Conservation (phyloP, 2,888 invertebrate species). For the Chalcosyrphus nemorum region DNA sequence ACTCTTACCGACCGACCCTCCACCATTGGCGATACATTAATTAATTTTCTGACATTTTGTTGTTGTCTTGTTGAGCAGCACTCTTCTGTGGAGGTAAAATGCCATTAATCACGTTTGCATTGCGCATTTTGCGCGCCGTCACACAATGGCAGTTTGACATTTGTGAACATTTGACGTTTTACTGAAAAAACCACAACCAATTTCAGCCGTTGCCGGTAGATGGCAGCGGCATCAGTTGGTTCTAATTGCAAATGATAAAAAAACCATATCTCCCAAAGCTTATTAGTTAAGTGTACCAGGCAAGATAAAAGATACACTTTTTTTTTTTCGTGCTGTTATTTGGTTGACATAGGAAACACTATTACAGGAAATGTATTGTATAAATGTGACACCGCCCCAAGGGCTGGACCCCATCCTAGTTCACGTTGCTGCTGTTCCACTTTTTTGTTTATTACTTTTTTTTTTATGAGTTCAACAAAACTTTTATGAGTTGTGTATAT, state of each 20-base stretch:
- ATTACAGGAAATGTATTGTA: slow-evolving; percentile 67
- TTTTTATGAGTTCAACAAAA: slow-evolving; percentile 74
- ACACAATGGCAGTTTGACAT: slow-evolving; percentile 41
- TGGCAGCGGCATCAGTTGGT: slow-evolving; percentile 41
- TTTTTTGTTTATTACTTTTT: slow-evolving; percentile 69
- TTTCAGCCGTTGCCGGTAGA: slow-evolving; percentile 38
- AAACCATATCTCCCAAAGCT: slow-evolving; percentile 15
- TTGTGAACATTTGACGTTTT: slow-evolving; percentile 47
- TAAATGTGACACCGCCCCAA: slow-evolving; percentile 64
- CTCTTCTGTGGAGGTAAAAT: slow-evolving; percentile 19
- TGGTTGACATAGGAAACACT: slow-evolving; percentile 55
- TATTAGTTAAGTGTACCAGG: slow-evolving; percentile 59
- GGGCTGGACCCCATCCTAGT: slow-evolving; percentile 52
- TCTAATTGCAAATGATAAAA: slow-evolving; percentile 42
- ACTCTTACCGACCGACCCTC: slow-evolving; percentile 14
- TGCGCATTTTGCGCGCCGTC: slow-evolving; percentile 3
- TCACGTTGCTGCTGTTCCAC: slow-evolving; percentile 30
- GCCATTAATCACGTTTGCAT: slow-evolving; percentile 63
- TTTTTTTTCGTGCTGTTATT: slow-evolving; percentile 17
- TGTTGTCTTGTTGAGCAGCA: slow-evolving; percentile 26
- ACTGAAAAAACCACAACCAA: slow-evolving; percentile 55
- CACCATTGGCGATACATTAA: slow-evolving; percentile 47
- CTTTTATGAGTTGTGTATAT: slow-evolving; percentile 69
- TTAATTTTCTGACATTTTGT: slow-evolving; percentile 66
- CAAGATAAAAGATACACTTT: slow-evolving; percentile 59